These are phyloP conservation scores for Coracopsis vasa DNA, from an alignment of 2,113 vertebrate genomes.

Conservation along the genomic window DNA sequence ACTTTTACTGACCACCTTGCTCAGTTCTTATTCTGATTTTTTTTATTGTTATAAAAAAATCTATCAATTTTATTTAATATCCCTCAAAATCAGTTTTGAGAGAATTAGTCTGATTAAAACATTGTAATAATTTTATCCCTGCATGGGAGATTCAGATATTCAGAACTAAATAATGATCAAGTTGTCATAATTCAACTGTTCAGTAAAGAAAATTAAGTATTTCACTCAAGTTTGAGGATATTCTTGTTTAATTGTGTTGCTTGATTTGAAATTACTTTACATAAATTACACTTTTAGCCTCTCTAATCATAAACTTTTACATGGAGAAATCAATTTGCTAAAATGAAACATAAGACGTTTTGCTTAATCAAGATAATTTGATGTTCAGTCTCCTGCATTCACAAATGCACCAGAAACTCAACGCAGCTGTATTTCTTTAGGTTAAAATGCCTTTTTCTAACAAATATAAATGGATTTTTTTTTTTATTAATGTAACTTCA, in stretches of 20 bases:
- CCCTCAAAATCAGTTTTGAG: not conserved
- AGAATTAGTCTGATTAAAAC: not conserved
- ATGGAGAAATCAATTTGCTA: not conserved
- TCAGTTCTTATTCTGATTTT: not conserved
- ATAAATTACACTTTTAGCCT: not conserved
- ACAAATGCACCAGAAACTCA: not conserved
- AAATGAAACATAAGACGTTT: not conserved
- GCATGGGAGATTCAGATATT: not conserved
- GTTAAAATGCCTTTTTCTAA: not conserved
- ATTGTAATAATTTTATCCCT: not conserved
- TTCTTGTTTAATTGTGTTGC: not conserved
- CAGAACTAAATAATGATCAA: not conserved
- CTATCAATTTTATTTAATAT: not conserved
- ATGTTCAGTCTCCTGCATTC: not conserved
- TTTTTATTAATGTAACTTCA: not conserved
- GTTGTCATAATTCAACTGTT: not conserved
- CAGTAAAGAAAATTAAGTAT: not conserved
- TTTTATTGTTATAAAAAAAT: not conserved
- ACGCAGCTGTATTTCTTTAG: not conserved
- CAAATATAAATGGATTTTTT: not conserved
- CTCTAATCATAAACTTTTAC: not conserved
- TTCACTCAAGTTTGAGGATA: not conserved
- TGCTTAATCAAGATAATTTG: not conserved
- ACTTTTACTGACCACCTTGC: not conserved
- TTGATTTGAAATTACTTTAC: not conserved